phyloP scores from a whole-genome alignment of 2,113 vertebrate species.

The Centrocercus urophasianus region DNA sequence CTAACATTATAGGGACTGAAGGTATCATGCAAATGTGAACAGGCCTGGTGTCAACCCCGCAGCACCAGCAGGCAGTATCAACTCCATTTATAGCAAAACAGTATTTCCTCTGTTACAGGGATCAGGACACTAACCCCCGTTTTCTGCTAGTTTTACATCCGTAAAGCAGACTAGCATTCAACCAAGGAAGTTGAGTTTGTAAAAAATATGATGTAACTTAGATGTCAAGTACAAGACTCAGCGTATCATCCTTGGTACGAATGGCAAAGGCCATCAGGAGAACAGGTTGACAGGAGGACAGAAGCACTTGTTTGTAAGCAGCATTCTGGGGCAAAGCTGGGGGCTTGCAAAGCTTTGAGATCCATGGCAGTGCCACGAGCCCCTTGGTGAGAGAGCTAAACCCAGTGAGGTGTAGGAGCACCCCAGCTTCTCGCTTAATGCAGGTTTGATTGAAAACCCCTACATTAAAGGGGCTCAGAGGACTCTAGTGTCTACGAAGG shows the following conservation, averaged over 20 bases:
- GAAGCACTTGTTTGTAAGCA: not conserved
- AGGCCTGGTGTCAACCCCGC: not conserved
- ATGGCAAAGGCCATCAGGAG: not conserved
- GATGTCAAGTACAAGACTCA: not conserved
- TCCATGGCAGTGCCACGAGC: accelerated
- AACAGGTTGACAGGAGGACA: not conserved
- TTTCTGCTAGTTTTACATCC: not conserved
- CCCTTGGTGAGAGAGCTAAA: not conserved
- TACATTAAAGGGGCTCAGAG: not conserved
- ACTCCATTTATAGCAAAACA: not conserved
- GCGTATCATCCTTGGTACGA: not conserved
- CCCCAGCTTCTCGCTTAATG: not conserved
- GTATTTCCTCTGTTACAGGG: not conserved
- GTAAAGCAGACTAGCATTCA: not conserved
- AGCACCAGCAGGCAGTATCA: not conserved
- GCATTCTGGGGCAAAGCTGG: not conserved
- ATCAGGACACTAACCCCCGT: not conserved
- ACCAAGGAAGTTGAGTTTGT: not conserved
- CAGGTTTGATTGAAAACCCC: not conserved
- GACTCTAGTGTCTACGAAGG: not conserved
- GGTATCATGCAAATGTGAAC: not conserved
- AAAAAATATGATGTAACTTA: not conserved
- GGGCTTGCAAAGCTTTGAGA: not conserved
- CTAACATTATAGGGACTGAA: not conserved
- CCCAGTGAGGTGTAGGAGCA: not conserved